A percentile compares a stretch with the other conserved stretches of the same genome.
phyloP scores from a whole-genome alignment of 1,140 invertebrate species.

The Aphaenogaster ashmeadi region DNA sequence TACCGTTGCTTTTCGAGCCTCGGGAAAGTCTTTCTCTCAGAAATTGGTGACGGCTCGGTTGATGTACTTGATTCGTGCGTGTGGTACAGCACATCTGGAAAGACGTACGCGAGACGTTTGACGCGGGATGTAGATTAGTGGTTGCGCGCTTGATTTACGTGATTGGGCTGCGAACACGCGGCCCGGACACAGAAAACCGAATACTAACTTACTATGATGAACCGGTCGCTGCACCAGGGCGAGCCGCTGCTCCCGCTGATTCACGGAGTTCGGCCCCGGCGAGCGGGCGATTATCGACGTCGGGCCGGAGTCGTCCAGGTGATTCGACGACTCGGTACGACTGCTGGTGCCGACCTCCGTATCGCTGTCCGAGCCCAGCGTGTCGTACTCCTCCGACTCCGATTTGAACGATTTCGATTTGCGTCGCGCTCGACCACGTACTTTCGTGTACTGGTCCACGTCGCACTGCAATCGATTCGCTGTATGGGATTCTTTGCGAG shows the following conservation, averaged over 20 bases:
- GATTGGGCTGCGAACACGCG: conserved; percentile 66
- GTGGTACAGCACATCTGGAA: conserved; percentile 87
- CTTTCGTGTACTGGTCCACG: conserved; percentile 85
- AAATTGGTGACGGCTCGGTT: conserved; percentile 88
- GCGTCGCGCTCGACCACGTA: conserved; percentile 83
- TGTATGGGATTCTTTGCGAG: neutral
- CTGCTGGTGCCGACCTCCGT: conserved; percentile 87
- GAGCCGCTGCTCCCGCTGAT: conserved; percentile 83
- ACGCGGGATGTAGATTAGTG: conserved; percentile 69
- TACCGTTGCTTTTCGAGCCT: conserved; percentile 85
- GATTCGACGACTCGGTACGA: conserved; percentile 87
- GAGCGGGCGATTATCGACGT: conserved; percentile 83
- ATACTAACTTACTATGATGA: conserved; percentile 90
- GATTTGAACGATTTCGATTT: conserved; percentile 87
- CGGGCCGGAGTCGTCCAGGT: conserved; percentile 87
- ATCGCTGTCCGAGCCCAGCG: conserved; percentile 89
- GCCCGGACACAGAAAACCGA: conserved; percentile 84
- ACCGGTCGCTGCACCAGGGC: conserved; percentile 87
- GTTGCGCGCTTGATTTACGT: conserved; percentile 63
- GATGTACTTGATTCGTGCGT: conserved; percentile 88
- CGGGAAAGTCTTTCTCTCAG: conserved; percentile 87
- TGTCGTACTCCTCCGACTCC: conserved; percentile 89
- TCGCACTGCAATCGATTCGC: conserved; percentile 81
- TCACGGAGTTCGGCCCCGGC: conserved; percentile 83
- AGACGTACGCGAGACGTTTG: conserved; percentile 74